Evolutionary conservation across 1,140 invertebrate species (phyloP).

Genomic region (Formica selysi): DNA sequence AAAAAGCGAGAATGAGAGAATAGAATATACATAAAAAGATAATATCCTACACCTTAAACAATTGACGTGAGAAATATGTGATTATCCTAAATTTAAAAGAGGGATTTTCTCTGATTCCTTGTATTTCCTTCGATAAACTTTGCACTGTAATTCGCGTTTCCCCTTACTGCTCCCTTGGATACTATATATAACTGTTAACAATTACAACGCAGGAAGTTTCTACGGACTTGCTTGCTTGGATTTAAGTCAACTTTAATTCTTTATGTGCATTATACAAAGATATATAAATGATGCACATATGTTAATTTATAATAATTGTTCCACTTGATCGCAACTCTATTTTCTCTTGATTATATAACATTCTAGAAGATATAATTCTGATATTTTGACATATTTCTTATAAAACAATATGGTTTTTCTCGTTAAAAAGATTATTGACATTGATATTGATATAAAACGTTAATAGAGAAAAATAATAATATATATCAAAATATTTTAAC

Average conservation of each 20-base stretch:
- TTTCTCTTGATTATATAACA: not conserved
- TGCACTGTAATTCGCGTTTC: not conserved
- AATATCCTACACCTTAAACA: not conserved
- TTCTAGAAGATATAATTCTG: not conserved
- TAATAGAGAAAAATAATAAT: not conserved
- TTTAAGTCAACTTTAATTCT: constrained; percentile 37
- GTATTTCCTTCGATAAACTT: constrained; percentile 28
- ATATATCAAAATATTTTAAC: not conserved
- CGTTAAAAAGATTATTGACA: not conserved
- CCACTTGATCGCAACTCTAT: not conserved
- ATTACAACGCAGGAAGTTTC: constrained; percentile 6
- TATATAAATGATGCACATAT: not conserved
- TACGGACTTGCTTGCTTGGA: not conserved
- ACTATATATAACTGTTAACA: constrained; percentile 39
- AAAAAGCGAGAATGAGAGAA: not conserved
- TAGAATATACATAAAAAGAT: not conserved
- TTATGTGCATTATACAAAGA: not conserved
- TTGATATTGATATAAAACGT: not conserved
- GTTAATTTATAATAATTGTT: not conserved
- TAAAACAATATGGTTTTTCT: not conserved
- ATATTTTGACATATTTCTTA: not conserved
- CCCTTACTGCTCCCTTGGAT: not conserved
- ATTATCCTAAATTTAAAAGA: constrained; percentile 11
- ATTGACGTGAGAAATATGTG: not conserved
- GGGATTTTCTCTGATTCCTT: not conserved